Base-by-base conservation (phyloP, 2,888 invertebrate genomes). In the Nowickia ferox region DNA sequence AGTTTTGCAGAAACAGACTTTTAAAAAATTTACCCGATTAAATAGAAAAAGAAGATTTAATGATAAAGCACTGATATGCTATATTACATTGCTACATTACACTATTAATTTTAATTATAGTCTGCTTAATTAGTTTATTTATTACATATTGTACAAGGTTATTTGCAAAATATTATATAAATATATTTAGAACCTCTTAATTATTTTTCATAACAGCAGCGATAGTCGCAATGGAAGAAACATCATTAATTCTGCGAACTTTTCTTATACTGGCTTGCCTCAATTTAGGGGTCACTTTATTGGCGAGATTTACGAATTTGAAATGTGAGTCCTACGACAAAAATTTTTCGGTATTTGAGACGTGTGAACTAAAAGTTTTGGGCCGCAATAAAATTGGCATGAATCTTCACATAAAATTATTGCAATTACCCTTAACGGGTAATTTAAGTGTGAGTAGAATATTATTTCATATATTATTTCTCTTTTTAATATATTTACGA, bases 251-350 rank as follows among this genome's bases (percentile, higher is more conserved):
- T 46, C 22, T 65, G 1, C 9, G 3, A 38, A 1, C n/a, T 15
- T 9, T n/a, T 9, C 15, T 30, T 5, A 8, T 46, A 22, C 0
- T 22, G 9, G n/a, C 2, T 30, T 2, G 22, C 1, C 2, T 59
- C 4, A 38, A 15, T 38, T 9, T 38, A n/a, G 1, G 11, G 2
- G 1, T 4, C n/a, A 10, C 46, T 48, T 3, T 65, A 5, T n/a
- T 46, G 5, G 22, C 72, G 0, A 83, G 51, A 51, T 77, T 74
- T 48, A 78, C 72, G 1, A 84, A 84, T 38, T 4, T 68, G 0
- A 59, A 77, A 38, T 83, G 77, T 38, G 22, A 72, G n/a, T 59
- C 30, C 11, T 15, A 59, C 8, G 77, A 83, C 44, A 30, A 65
- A 15, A 17, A 42, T 1, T 66, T 53, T 15, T 9, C 40, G 0